phyloP scores from a whole-genome alignment of 2,888 invertebrate species.

The Adineta ricciae region DNA sequence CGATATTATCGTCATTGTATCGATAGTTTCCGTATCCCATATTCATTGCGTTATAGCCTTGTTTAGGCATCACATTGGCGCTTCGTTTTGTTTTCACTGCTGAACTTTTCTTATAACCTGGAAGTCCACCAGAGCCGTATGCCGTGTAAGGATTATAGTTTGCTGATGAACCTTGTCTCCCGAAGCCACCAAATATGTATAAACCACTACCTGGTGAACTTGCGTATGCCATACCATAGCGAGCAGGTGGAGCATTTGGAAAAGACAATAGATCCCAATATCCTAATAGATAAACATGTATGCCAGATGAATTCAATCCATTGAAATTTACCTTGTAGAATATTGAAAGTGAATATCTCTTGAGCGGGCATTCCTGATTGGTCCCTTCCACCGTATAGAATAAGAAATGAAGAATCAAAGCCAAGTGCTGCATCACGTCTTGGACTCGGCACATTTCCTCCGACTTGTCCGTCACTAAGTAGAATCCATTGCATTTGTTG shows the following conservation, averaged over 20 bases:
- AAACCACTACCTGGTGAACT: slow-evolving; percentile 1
- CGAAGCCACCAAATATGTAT: slow-evolving; percentile 14
- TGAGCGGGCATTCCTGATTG: background rate
- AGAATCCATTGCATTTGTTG: background rate
- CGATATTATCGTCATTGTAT: background rate
- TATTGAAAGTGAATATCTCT: background rate
- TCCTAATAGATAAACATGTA: background rate
- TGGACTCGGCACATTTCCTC: background rate
- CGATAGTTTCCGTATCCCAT: background rate
- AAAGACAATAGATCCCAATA: background rate
- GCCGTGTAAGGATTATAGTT: background rate
- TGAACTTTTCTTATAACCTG: background rate
- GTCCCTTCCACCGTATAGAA: slow-evolving; percentile 8
- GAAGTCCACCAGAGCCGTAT: background rate
- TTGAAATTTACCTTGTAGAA: background rate
- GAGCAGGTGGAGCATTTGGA: background rate
- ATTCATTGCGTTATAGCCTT: background rate
- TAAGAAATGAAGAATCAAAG: slow-evolving; percentile 4
- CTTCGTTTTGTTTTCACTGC: background rate
- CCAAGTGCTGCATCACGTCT: background rate
- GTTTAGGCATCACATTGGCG: background rate
- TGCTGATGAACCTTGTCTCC: background rate
- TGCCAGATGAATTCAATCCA: background rate
- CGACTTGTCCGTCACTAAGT: background rate
- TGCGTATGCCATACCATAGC: background rate